Conservation (phyloP, 2,113 vertebrate species). For the Brachirus orientalis region DNA sequence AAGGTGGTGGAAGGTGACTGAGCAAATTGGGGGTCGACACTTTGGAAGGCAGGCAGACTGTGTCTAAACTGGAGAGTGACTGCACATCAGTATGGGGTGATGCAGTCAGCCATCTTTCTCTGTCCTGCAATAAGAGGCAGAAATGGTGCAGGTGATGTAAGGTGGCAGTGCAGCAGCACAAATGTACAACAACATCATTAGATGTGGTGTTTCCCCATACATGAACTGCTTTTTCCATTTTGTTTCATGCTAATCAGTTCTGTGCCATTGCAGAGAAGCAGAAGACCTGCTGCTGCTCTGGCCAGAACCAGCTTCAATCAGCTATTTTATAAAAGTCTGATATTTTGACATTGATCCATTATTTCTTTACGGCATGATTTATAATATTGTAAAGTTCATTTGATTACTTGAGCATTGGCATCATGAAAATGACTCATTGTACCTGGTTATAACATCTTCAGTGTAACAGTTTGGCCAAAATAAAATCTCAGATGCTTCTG, state of each 20-base stretch:
- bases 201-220: not conserved
- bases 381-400: no score
- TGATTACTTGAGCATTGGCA: no score
- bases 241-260: not conserved
- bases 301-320: no score
- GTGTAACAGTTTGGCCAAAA: not conserved
- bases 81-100: slow-evolving; percentile 5
- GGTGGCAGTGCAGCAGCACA: slow-evolving; percentile 7
- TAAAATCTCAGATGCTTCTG: not conserved
- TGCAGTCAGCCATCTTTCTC: slow-evolving; percentile 6
- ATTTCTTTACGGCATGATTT: no score
- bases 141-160: not conserved
- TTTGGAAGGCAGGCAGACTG: slow-evolving; percentile 41
- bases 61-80: slow-evolving; percentile 20
- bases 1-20: slow-evolving; percentile 43
- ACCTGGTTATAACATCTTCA: not conserved
- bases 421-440: no score
- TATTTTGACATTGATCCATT: no score
- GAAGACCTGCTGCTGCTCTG: no score
- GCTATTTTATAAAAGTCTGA: no score
- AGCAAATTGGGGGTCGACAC: slow-evolving; percentile 12
- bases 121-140: slow-evolving; percentile 9
- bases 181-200: not conserved
- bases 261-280: not conserved
- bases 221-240: not conserved